Conservation (phyloP, 1,140 invertebrate genomes). For the Philotrypesis tridentata region DNA sequence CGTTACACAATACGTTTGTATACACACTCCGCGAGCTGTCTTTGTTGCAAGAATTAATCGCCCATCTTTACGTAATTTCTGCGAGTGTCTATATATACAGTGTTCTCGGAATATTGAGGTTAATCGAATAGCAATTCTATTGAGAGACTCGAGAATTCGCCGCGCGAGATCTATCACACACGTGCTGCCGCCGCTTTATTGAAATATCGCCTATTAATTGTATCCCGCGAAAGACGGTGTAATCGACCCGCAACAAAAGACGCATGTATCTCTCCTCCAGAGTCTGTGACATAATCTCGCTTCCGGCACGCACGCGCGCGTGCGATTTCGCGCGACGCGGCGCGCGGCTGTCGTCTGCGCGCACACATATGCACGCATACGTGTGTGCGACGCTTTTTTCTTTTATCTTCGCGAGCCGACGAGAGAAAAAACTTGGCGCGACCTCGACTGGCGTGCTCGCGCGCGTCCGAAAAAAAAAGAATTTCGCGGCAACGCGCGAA, state of each 20-base stretch:
- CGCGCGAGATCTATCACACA: too few species aligned
- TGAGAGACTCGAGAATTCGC: too few species aligned
- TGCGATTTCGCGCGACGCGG: neutral
- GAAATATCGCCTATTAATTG: too few species aligned
- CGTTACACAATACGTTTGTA: too few species aligned
- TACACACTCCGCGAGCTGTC: too few species aligned
- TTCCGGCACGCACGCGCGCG: conserved; percentile 35
- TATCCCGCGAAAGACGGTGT: neutral
- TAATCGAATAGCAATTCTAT: too few species aligned
- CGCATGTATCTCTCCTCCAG: neutral
- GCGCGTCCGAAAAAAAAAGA: neutral
- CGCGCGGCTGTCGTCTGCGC: too few species aligned
- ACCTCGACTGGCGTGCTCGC: neutral
- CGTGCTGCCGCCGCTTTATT: too few species aligned
- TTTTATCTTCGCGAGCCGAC: neutral
- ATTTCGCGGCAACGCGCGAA: conserved; percentile 39
- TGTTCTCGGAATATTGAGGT: too few species aligned
- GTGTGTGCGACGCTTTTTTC: neutral
- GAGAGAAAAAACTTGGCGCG: neutral
- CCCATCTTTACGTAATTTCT: neutral
- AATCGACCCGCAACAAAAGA: neutral
- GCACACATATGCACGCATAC: too few species aligned
- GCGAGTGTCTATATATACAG: too few species aligned
- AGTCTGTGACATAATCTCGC: conserved; percentile 35
- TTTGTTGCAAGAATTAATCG: too few species aligned